Base-by-base conservation (phyloP, 2,797 vertebrate species). In the Erpetoichthys calabaricus region DNA sequence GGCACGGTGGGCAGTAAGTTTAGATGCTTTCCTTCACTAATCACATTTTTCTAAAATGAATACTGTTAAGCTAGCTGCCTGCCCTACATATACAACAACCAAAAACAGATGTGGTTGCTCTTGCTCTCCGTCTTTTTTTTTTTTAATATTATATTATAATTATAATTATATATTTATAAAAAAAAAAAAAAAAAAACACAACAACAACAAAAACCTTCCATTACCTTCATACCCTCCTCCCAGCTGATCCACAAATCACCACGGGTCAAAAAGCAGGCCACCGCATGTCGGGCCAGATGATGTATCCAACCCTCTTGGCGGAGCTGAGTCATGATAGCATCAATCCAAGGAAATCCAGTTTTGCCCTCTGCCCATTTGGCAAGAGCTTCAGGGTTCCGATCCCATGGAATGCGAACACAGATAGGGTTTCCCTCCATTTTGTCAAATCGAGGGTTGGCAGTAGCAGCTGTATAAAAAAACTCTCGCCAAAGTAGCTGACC, bases 221-320 rank as follows among this genome's bases (percentile, higher is more conserved):
- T 42, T 59, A 83, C 84, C 80, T 87, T 86, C 82, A 86, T 82
- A 68, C 85, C 85, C 62, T 87, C 83, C 71, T 87, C 84, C 86
- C 85, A 86, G 75, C 81, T 82, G 70, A 88, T 80, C 85, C 83
- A 88, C 65, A 87, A 72, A 67, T 88, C 85, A 25, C 84, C 85
- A 42, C 86, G 65, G 8, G 85, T 87, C 54, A 67, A 63, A 63
- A 67, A 67, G 4, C 63, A 65, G 55, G 65, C 65, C 54, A 65
- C 65, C 5, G 65, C 65, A 10, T 67, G 66, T 2, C 60, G 45
- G 42, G 63, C 66, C 57, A 65, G 57, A 54, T 64, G 60, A 53
- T 62, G 60, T 56, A 64, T 64, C 63, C 63, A 64, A 42, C 47
- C 45, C 50, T 55, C 8, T 50, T 57, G 54, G 3, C 42, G 10